Evolutionary conservation across 2,113 vertebrate species (phyloP).

Genomic region (Mus spicilegus): DNA sequence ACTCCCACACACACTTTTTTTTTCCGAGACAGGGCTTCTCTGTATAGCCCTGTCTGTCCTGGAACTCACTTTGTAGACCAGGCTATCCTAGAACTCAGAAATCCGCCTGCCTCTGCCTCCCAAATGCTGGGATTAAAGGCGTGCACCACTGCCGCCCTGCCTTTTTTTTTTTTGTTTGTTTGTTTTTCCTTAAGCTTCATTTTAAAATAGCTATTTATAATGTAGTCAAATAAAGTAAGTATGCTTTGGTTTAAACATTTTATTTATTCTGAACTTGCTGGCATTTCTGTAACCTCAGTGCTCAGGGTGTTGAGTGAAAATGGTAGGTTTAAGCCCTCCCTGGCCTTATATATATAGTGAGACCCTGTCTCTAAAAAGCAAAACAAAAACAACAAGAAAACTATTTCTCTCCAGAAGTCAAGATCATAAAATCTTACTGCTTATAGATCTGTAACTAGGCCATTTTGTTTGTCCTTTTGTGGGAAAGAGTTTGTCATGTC

Average conservation of each 20-base stretch:
- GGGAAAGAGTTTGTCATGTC: not conserved
- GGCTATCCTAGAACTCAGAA: too few species aligned
- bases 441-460: conserved; percentile 34
- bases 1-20: too few species aligned
- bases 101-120: too few species aligned
- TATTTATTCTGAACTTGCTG: not conserved
- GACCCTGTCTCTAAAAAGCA: not conserved
- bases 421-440: not conserved
- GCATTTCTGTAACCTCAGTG: not conserved
- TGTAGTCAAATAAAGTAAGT: not conserved
- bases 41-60: too few species aligned
- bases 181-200: not conserved
- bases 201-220: not conserved
- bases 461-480: conserved; percentile 3
- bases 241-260: not conserved
- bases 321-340: not conserved
- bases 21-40: too few species aligned
- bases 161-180: not conserved
- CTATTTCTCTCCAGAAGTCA: not conserved
- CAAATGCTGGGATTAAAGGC: too few species aligned
- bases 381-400: not conserved
- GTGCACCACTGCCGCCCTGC: not conserved
- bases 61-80: too few species aligned
- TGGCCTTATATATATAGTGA: not conserved
- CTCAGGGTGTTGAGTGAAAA: not conserved